A percentile compares a stretch with the other conserved stretches of the same genome.
Evolutionary conservation across 2,113 vertebrate species (phyloP).

Genomic region (Coracopsis vasa): DNA sequence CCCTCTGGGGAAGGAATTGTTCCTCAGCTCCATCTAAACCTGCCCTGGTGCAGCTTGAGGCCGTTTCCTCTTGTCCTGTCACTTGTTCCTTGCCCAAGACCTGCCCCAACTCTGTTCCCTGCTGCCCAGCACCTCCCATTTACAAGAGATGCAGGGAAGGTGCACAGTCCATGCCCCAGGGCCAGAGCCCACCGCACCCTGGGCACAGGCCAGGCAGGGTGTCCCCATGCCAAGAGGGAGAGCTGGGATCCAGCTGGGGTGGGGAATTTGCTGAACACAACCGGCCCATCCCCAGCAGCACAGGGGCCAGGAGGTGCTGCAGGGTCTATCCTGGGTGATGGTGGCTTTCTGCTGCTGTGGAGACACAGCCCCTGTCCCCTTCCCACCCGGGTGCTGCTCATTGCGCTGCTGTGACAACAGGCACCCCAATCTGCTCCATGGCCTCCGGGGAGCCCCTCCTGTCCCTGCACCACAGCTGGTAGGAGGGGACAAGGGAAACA

Average conservation of each 20-base stretch:
- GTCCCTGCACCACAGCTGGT: neutral
- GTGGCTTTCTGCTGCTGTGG: neutral
- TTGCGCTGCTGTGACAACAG: neutral
- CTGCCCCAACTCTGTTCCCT: rapidly evolving
- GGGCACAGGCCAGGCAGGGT: neutral
- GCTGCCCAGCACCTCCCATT: neutral
- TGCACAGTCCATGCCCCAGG: neutral
- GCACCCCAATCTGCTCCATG: rapidly evolving
- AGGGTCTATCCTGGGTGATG: neutral
- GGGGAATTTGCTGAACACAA: neutral
- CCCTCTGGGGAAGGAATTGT: neutral
- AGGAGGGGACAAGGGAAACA: neutral
- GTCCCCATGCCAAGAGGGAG: neutral
- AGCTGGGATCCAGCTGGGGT: neutral
- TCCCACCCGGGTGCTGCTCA: neutral
- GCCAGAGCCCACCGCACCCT: neutral
- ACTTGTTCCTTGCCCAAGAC: neutral
- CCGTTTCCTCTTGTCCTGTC: neutral
- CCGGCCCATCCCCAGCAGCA: neutral
- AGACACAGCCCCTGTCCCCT: neutral
- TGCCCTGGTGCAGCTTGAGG: neutral
- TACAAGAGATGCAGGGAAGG: neutral
- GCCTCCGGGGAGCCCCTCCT: neutral
- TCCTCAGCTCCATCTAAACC: neutral
- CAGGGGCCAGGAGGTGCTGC: rapidly evolving